Conservation (phyloP, 2,797 vertebrate species). For the Hyperoplus lanceolatus region DNA sequence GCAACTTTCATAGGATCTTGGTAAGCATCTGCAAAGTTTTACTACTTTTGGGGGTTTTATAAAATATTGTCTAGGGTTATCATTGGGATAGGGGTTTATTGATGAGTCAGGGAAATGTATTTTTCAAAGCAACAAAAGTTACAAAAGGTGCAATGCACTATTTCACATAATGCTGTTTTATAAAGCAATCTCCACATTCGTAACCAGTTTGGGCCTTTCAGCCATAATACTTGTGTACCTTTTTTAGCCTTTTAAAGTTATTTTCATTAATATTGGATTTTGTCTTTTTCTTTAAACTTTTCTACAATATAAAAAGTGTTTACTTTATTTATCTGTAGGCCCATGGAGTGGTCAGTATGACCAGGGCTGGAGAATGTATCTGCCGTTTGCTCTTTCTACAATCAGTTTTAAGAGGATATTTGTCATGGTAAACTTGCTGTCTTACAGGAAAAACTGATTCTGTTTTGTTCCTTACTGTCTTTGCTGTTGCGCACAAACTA, state of each 20-base stretch:
- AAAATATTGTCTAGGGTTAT: constrained; percentile 6
- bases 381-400: constrained; percentile 2
- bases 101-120: neutral
- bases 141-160: neutral
- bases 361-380: neutral
- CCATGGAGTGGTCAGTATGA: neutral
- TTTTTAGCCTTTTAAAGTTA: neutral
- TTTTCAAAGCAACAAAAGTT: constrained; percentile 4
- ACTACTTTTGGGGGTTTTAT: neutral
- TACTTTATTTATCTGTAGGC: neutral
- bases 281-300: constrained; percentile 1
- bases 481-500: constrained; percentile 1
- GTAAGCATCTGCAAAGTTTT: neutral
- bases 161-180: neutral
- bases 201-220: too few species aligned
- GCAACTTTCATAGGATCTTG: neutral
- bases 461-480: constrained; percentile 12
- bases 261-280: constrained; percentile 3
- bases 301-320: neutral
- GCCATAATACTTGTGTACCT: neutral
- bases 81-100: neutral
- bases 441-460: constrained; percentile 5
- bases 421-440: neutral
- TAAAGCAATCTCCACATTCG: neutral
- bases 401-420: constrained; percentile 5